Evolutionary conservation across 2,888 invertebrate genomes (phyloP), one percentile per base, ranked within the genome.

Genomic region (Ophion slaviceki): DNA sequence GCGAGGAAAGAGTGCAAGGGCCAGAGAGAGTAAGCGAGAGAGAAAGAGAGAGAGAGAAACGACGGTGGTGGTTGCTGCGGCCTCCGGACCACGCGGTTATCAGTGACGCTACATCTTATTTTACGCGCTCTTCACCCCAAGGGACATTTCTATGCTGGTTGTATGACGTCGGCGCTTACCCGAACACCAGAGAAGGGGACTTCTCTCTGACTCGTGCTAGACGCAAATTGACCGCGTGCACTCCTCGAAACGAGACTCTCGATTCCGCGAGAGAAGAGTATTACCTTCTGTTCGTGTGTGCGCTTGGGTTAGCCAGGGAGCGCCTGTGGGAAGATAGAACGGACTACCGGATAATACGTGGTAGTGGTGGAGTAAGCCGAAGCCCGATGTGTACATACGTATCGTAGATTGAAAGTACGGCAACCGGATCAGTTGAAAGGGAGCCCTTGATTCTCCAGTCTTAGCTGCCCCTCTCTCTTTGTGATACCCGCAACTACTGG

Each of bases 61-160:
- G 82, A 71, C 53, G 80, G n/a, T 67, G 72, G 62, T 53, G 71
- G 17, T 47, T 85, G 78, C 80, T 77, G 57, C 77, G 79, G 86
- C 83, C 83, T 77, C 83, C 76, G 83, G 80, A 75, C 79, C 71
- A 68, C 76, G 79, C 71, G 84, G 92, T 93, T 93, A 93, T 93
- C 93, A 93, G 93, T 91, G 91, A 92, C 91, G 92, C 92, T 93
- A 93, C 93, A 93, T 93, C 93, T 93, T 93, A 93, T 93, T 93
- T 93, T 93, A 93, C 93, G 92, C 92, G 91, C 90, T 91, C 92
- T 91, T 93, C 92, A 90, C 88, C 87, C 88, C 87, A 87, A 88
- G 90, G 90, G 93, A 93, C 93, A 93, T 93, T 93, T 93, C 93
- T 93, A 93, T 93, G 93, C 93, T 89, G 91, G 89, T 90, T 88